Percentiles rank a stretch among this genome's conserved stretches.
Conservation (phyloP, 2,888 invertebrate genomes). For the Eucera pruinosa region DNA sequence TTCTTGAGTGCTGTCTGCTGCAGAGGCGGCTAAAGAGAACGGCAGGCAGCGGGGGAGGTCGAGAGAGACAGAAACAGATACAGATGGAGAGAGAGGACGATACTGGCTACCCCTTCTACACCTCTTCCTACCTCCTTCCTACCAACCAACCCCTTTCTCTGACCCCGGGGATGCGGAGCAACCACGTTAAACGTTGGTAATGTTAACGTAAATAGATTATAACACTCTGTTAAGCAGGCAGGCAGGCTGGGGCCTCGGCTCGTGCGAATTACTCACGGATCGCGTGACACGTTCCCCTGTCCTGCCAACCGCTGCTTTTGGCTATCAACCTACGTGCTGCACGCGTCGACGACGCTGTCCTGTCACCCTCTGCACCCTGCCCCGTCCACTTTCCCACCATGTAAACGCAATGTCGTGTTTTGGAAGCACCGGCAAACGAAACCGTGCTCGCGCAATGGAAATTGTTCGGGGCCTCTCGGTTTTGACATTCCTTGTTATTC, state of each 20-base stretch:
- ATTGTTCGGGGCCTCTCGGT: slow-evolving; percentile 25
- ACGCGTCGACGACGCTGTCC: slow-evolving; percentile 76
- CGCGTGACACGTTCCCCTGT: slow-evolving; percentile 84
- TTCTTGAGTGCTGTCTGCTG: slow-evolving; percentile 84
- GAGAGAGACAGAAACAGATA: slow-evolving; percentile 28
- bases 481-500: slow-evolving; percentile 1
- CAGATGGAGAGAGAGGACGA: slow-evolving; percentile 25
- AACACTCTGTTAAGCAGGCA: slow-evolving; percentile 84
- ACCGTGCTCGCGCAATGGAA: slow-evolving; percentile 50
- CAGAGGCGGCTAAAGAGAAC: slow-evolving; percentile 73
- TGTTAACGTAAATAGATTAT: slow-evolving; percentile 85
- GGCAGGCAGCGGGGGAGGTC: slow-evolving; percentile 29
- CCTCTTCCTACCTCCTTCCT: slow-evolving; percentile 61
- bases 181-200: slow-evolving; percentile 84
- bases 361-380: slow-evolving; percentile 42
- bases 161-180: slow-evolving; percentile 79
- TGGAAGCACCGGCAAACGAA: slow-evolving; percentile 63
- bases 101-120: slow-evolving; percentile 54
- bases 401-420: slow-evolving; percentile 66
- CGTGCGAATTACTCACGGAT: slow-evolving; percentile 84
- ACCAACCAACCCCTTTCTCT: slow-evolving; percentile 75
- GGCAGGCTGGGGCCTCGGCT: slow-evolving; percentile 75
- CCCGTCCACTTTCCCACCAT: slow-evolving; percentile 51
- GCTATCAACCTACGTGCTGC: slow-evolving; percentile 81
- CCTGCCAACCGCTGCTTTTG: slow-evolving; percentile 82